phyloP scores from a whole-genome alignment of 1,140 invertebrate species.

The Drosophila triauraria region DNA sequence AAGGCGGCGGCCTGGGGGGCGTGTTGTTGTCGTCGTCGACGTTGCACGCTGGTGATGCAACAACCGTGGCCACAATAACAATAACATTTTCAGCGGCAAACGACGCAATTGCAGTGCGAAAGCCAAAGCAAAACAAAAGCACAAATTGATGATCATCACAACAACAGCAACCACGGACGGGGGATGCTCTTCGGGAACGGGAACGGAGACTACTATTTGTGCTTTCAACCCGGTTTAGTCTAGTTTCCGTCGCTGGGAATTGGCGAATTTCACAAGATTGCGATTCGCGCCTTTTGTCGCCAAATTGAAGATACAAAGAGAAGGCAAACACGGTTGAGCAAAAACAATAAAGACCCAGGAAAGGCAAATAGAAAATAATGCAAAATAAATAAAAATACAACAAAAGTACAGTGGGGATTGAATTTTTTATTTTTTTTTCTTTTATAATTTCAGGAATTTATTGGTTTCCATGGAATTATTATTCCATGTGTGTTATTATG shows the following conservation, averaged over 20 bases:
- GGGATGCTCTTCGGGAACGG: constrained; percentile 3
- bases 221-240: constrained; percentile 44
- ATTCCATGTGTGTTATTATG: not conserved
- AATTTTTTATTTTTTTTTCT: no score
- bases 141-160: constrained; percentile 30
- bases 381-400: constrained; percentile 6
- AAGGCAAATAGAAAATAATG: constrained; percentile 15
- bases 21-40: constrained; percentile 59
- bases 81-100: constrained; percentile 35
- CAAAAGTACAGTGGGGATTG: not conserved
- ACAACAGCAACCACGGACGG: not conserved
- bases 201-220: constrained; percentile 12
- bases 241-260: constrained; percentile 55
- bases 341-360: constrained; percentile 3
- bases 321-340: constrained; percentile 5
- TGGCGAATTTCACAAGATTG: constrained; percentile 73
- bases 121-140: constrained; percentile 71
- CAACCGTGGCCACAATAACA: constrained; percentile 52
- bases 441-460: no score
- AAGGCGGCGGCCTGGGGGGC: constrained; percentile 10
- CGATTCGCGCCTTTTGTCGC: constrained; percentile 58
- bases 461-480: no score
- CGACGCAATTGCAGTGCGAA: constrained; percentile 70
- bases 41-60: constrained; percentile 69
- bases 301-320: constrained; percentile 44